Conservation (phyloP, 2,797 vertebrate species). For the Falco berigora region DNA sequence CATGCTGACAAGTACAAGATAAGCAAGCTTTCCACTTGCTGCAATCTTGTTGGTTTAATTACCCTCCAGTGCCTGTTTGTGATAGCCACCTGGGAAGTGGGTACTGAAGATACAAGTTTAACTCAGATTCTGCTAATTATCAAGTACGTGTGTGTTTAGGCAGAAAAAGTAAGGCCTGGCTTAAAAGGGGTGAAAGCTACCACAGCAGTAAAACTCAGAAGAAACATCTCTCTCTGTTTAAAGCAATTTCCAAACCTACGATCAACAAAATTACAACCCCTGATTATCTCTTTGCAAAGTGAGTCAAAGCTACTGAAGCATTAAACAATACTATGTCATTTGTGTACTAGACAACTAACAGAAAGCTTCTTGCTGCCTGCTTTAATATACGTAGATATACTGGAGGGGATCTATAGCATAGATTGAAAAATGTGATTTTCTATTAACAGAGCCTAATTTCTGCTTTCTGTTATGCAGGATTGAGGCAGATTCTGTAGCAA, state of each 20-base stretch:
- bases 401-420: neutral
- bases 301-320: neutral
- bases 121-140: constrained; percentile 12
- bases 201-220: neutral
- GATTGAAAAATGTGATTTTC: neutral
- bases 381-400: neutral
- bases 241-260: neutral
- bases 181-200: neutral
- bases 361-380: neutral
- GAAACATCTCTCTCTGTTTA: neutral
- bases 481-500: neutral
- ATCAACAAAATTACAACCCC: neutral
- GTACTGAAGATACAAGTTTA: neutral
- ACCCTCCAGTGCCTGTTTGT: neutral
- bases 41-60: constrained; percentile 37
- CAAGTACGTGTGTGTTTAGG: neutral
- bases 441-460: neutral
- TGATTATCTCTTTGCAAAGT: neutral
- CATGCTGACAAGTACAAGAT: constrained; percentile 33
- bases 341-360: neutral
- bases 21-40: neutral
- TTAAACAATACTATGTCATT: neutral
- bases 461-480: neutral
- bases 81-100: neutral
- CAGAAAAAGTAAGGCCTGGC: neutral